These are phyloP conservation scores for Pseudopodoces humilis DNA, from an alignment of 2,113 vertebrate genomes.

Conservation along the genomic window DNA sequence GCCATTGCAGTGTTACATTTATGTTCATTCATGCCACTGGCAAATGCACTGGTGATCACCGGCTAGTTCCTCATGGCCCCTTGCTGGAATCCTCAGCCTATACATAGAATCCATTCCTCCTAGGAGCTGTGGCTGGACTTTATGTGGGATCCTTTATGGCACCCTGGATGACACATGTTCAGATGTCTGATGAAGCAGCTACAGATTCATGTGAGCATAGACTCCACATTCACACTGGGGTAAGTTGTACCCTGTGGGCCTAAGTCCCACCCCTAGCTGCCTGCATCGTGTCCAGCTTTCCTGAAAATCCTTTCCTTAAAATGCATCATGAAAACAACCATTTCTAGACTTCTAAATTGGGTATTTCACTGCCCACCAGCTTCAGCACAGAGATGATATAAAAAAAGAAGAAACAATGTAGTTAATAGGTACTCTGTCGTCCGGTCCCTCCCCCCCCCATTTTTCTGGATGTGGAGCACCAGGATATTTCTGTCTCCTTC, in stretches of 20 bases:
- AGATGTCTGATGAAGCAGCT: background rate
- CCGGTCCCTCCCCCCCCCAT: background rate
- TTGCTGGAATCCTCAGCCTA: background rate
- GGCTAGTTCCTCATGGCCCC: background rate
- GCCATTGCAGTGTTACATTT: background rate
- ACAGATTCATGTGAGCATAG: background rate
- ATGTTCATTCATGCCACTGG: background rate
- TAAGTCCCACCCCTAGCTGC: background rate
- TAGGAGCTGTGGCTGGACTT: background rate
- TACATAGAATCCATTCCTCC: background rate
- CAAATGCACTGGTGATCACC: background rate
- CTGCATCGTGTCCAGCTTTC: background rate
- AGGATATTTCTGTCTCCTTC: constrained; percentile 33
- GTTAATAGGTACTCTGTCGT: background rate
- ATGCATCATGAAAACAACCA: background rate
- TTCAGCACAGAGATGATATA: background rate
- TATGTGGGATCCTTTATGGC: background rate
- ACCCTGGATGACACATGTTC: background rate
- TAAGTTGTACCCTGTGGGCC: background rate
- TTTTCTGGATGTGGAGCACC: background rate
- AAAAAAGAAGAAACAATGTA: background rate
- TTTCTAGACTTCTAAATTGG: background rate
- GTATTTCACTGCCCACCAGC: background rate
- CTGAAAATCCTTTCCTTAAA: background rate
- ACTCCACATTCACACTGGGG: background rate